A percentile compares a stretch with the other conserved stretches of the same genome.
These are phyloP conservation scores for Ostrea denselamellosa DNA, from an alignment of 1,140 invertebrate genomes.

Conservation along the genomic window DNA sequence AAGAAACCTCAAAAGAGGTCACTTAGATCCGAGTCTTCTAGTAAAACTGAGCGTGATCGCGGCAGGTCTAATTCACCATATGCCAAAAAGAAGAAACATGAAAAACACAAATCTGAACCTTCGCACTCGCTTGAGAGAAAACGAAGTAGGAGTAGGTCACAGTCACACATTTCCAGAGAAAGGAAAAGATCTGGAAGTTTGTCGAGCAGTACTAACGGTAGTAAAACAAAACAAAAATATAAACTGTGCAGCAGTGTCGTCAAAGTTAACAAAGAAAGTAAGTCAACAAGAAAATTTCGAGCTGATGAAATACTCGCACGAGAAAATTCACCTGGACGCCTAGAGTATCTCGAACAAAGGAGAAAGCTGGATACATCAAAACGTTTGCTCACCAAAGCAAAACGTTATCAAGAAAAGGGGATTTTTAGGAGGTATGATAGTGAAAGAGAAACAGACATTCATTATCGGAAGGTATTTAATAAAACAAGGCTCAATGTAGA, in stretches of 20 bases:
- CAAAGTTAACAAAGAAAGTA: not conserved
- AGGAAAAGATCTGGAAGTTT: not conserved
- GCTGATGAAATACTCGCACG: not conserved
- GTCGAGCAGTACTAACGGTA: not conserved
- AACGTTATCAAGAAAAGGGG: not conserved
- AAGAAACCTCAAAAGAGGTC: not conserved
- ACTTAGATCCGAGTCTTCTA: not conserved
- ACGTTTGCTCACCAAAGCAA: not conserved
- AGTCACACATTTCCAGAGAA: not conserved
- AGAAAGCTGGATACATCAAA: not conserved
- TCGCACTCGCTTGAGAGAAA: not conserved
- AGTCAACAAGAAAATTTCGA: not conserved
- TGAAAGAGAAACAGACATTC: not conserved
- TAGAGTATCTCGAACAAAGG: not conserved
- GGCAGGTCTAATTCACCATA: not conserved
- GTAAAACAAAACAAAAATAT: not conserved
- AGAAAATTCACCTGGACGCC: slow-evolving; percentile 3
- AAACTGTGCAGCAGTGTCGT: not conserved
- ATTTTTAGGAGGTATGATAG: not conserved
- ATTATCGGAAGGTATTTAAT: not conserved
- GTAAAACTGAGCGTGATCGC: not conserved
- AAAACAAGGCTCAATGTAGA: not conserved
- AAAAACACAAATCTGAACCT: not conserved
- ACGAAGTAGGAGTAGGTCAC: not conserved
- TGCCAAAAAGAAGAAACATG: not conserved